Evolutionary conservation across 2,888 invertebrate species (phyloP).

Genomic region (Steinernema carpocapsae): DNA sequence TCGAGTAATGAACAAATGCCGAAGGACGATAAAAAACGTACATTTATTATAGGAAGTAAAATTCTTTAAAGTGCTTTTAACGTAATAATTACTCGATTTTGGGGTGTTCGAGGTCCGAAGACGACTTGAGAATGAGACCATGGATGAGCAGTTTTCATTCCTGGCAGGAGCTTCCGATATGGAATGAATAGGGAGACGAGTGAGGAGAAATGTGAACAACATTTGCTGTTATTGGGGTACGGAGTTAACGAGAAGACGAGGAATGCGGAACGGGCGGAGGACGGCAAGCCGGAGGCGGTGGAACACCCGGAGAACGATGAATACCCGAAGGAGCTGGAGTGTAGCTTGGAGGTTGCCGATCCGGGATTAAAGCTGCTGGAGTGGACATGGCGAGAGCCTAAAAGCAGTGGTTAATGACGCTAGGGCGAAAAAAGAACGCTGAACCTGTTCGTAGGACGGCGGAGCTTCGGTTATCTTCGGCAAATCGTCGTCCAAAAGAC

Average conservation of each 20-base stretch:
- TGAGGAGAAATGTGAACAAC: background rate
- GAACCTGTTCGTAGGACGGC: conserved; percentile 17
- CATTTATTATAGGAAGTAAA: too few relatives aligned
- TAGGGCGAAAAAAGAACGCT: too few relatives aligned
- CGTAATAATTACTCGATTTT: conserved; percentile 1
- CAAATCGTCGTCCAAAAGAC: conserved; percentile 23
- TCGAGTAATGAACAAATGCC: too few relatives aligned
- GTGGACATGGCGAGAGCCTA: conserved; percentile 16
- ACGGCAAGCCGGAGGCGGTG: conserved; percentile 11
- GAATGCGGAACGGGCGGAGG: conserved; percentile 21
- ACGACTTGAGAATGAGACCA: conserved; percentile 22
- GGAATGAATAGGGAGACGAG: conserved; percentile 6
- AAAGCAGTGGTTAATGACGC: background rate
- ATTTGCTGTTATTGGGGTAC: background rate
- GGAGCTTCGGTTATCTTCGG: conserved; percentile 13
- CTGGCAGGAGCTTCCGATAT: conserved; percentile 20
- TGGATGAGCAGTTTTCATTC: conserved; percentile 14
- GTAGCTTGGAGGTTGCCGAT: conserved; percentile 12
- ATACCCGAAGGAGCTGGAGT: conserved; percentile 1
- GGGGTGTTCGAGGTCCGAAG: background rate
- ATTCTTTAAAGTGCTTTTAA: too few relatives aligned
- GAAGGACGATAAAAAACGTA: too few relatives aligned
- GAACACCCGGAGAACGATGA: background rate
- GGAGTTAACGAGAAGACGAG: background rate
- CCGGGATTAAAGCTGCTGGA: background rate